Evolutionary conservation across 2,888 invertebrate genomes (phyloP), one percentile per base, ranked within the genome.

Genomic region (Leucoptera coffeella): DNA sequence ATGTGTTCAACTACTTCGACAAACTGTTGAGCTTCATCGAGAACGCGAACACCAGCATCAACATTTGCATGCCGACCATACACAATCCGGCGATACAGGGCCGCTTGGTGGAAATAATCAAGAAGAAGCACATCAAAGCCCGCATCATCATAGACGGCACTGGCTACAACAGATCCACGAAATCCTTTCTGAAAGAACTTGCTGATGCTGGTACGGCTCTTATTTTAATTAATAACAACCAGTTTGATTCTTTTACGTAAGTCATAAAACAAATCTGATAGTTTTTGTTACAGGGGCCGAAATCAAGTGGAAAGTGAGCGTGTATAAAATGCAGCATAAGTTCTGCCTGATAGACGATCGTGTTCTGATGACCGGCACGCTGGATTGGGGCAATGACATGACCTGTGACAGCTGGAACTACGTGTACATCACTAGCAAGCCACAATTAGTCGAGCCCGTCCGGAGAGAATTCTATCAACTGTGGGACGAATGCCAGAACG

Each of bases 321-420:
- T 74, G 30, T 45, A 46, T 38, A 50, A 44, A 30, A 85, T 88
- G 85, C 85, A 88, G 45, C 85, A 89, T 50, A 89, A 89, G 52
- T 86, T 84, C 58, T 78, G 75, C 26, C 47, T 86, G 29, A 55
- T 85, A 21, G 86, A 87, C 42, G 56, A 61, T 32, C 47, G 50
- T 34, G 47, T 78, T 25, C 49, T 86, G 7, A 72, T 85, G 42
- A 77, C 74, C 29, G 86, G 87, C 20, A 85, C 85, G 14, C 73
- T 84, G 34, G 85, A 87, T 50, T 86, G 85, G 85, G 85, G 86
- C 9, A 60, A 74, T 40, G 75, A 78, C 42, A 83, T 77, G 19
- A 74, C 82, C 30, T 75, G 74, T 30, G 80, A 81, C 29, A 81
- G 85, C 46, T 78, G 75, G 61, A 86, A 86, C 46, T 81, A 82